Evolutionary conservation across 2,797 vertebrate species (phyloP), one percentile per base, ranked within the genome.

Genomic region (Pteropus rufus): DNA sequence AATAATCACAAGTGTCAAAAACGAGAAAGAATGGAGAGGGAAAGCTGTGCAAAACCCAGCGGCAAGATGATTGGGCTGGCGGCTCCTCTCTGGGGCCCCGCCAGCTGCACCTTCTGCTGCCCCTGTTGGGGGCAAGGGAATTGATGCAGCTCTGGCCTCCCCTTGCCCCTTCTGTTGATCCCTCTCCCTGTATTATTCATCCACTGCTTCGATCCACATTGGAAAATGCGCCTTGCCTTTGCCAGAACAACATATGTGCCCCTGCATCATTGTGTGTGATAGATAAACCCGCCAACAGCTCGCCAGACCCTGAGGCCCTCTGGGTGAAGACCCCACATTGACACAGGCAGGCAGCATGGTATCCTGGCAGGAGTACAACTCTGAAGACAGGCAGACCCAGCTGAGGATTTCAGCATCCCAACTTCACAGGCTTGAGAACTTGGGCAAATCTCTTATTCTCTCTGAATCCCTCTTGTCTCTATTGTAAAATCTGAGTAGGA

Each of bases 181-280:
- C 97, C 96, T 96, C 98, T 98, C 97, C 97, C 98, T 98, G 97
- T 97, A 98, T 98, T 98, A 98, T 98, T 98, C 98, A 98, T 98
- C 98, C 98, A 64, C 97, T 96, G 97, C 93, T 98, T 98, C 98
- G 95, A 96, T 96, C n/a, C 73, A 98, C 98, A 77, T 95, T 98
- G 97, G 98, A 97, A 97, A 98, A 97, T 92, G 96, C 62, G 93
- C 95, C 86, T 81, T 88, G 98, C 95, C 96, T 98, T 96, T 98
- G 98, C 98, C 98, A 98, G 98, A 97, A 97, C 98, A 98, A 97
- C 98, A 98, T 98, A 98, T 98, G 98, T 98, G 98, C 98, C 95
- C 98, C 98, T 97, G 98, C 96, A 94, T 98, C 96, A 98, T 97
- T 96, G 96, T 95, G 75, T 94, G 85, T 94, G 96, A 96, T 41